Evolutionary conservation across 2,113 vertebrate species (phyloP).

Genomic region (Bagarius yarrelli): DNA sequence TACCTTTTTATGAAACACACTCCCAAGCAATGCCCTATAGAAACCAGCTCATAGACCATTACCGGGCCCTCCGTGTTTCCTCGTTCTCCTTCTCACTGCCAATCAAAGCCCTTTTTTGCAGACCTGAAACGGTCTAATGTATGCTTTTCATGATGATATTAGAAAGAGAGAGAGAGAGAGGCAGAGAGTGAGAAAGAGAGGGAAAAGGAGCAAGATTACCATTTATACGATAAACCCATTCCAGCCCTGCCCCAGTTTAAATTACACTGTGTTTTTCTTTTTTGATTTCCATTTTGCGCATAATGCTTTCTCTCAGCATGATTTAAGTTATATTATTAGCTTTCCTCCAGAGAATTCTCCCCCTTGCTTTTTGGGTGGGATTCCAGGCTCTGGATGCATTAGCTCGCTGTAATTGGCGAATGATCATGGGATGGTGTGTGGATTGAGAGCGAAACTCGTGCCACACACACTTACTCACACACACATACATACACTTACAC

Average conservation of each 20-base stretch:
- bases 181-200: slow-evolving; percentile 33
- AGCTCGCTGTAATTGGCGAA: slow-evolving; percentile 59
- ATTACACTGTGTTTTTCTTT: slow-evolving; percentile 62
- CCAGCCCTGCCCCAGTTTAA: slow-evolving; percentile 59
- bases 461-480: slow-evolving; percentile 35
- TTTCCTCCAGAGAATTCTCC: slow-evolving; percentile 57
- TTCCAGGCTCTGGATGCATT: slow-evolving; percentile 60
- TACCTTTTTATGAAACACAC: slow-evolving; percentile 3
- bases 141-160: slow-evolving; percentile 49
- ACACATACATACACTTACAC: slow-evolving; percentile 30
- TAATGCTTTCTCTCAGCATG: slow-evolving; percentile 64
- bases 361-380: slow-evolving; percentile 53
- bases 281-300: slow-evolving; percentile 62
- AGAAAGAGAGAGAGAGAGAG: slow-evolving; percentile 35
- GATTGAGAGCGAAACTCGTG: slow-evolving; percentile 49
- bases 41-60: slow-evolving; percentile 16
- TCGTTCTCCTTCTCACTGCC: slow-evolving; percentile 39
- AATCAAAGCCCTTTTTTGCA: slow-evolving; percentile 40
- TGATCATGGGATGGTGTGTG: slow-evolving; percentile 59
- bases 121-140: slow-evolving; percentile 45
- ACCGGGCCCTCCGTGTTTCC: slow-evolving; percentile 23
- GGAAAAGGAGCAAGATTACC: slow-evolving; percentile 41
- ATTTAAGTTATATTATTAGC: slow-evolving; percentile 67
- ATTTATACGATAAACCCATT: slow-evolving; percentile 58
- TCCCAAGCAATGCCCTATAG: not conserved